Evolutionary conservation across 2,797 vertebrate species (phyloP).

Genomic region (Todus mexicanus): DNA sequence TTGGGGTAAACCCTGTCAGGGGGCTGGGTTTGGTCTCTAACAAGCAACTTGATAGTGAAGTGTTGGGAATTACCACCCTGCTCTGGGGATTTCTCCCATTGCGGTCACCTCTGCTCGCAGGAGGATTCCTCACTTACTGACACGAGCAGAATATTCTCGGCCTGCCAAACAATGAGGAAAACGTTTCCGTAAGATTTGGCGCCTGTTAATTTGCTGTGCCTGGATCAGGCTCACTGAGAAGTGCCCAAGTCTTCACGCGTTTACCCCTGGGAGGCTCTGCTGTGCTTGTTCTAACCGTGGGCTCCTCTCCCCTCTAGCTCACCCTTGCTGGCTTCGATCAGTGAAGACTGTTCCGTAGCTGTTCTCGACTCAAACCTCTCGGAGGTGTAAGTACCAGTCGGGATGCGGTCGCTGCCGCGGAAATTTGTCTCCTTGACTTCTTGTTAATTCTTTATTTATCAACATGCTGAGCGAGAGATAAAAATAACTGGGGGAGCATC

Average conservation of each 20-base stretch:
- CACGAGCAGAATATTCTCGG: not conserved
- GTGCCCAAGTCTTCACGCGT: not conserved
- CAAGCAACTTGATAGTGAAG: not conserved
- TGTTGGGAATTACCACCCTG: not conserved
- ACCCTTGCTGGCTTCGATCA: constrained; percentile 86
- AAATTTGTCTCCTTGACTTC: not conserved
- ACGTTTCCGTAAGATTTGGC: not conserved
- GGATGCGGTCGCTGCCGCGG: not conserved
- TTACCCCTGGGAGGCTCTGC: not conserved
- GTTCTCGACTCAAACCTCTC: constrained; percentile 84
- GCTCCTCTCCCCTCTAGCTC: constrained; percentile 66
- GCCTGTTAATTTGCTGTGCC: not conserved
- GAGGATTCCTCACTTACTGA: not conserved
- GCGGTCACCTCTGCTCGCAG: not conserved
- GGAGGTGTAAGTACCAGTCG: constrained; percentile 85
- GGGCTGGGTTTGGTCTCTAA: too few species aligned
- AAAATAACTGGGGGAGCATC: not conserved
- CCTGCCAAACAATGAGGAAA: not conserved
- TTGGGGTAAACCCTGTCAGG: not conserved
- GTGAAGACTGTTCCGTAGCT: constrained; percentile 91
- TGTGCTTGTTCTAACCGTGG: not conserved
- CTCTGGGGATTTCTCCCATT: not conserved
- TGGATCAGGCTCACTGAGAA: not conserved
- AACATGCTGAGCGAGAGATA: not conserved
- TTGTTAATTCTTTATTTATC: not conserved